These are phyloP conservation scores for Drosophila siamana DNA, from an alignment of 2,888 invertebrate genomes.

Conservation along the genomic window DNA sequence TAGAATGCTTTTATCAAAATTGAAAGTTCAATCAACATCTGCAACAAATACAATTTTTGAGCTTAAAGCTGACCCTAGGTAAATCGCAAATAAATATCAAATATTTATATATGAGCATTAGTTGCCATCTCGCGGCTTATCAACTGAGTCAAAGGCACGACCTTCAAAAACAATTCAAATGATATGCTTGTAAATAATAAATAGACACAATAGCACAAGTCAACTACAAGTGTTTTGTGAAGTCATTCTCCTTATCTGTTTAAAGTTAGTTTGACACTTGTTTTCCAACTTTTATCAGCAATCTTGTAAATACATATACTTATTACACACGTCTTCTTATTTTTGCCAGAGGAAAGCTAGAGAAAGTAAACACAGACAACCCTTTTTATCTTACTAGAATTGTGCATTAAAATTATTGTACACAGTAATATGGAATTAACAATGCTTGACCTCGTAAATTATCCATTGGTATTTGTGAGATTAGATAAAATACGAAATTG, in stretches of 20 bases:
- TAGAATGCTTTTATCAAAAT: slow-evolving; percentile 29
- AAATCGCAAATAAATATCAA: not conserved
- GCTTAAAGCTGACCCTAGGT: not conserved
- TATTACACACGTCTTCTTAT: slow-evolving; percentile 14
- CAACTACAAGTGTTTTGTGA: slow-evolving; percentile 11
- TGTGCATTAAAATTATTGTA: not conserved
- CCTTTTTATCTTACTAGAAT: slow-evolving; percentile 4
- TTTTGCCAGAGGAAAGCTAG: slow-evolving; percentile 3
- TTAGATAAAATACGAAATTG: slow-evolving; percentile 32
- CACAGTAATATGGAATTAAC: not conserved
- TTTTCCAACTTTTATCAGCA: slow-evolving; percentile 39
- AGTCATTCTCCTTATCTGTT: slow-evolving; percentile 30
- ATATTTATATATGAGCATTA: not conserved
- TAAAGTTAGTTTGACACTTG: slow-evolving; percentile 15
- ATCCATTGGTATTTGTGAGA: slow-evolving; percentile 15
- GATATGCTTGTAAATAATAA: slow-evolving; percentile 44
- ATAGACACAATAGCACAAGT: slow-evolving; percentile 26
- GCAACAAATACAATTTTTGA: slow-evolving; percentile 3
- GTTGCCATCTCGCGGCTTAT: slow-evolving; percentile 33
- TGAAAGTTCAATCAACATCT: slow-evolving; percentile 17
- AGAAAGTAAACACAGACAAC: slow-evolving; percentile 6
- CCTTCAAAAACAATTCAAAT: slow-evolving; percentile 28
- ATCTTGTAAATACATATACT: slow-evolving; percentile 13
- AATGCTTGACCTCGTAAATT: slow-evolving; percentile 3
- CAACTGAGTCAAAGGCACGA: slow-evolving; percentile 25